These are phyloP conservation scores for Ictalurus punctatus DNA, from an alignment of 2,113 vertebrate species.

Conservation along the genomic window DNA sequence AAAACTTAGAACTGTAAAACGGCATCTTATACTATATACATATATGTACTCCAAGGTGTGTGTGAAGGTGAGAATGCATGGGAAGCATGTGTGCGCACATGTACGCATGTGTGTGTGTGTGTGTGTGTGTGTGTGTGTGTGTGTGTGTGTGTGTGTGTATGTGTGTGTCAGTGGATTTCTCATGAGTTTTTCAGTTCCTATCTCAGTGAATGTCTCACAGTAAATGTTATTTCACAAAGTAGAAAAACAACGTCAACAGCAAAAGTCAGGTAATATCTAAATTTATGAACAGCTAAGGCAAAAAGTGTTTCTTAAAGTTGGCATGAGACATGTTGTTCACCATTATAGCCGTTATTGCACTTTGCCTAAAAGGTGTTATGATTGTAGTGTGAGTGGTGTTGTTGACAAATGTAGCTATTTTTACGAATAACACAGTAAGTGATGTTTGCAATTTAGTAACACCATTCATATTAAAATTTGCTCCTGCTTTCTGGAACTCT, in stretches of 20 bases:
- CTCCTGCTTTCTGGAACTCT: not conserved
- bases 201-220: not conserved
- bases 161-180: not conserved
- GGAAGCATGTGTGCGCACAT: not conserved
- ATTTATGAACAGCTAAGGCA: not conserved
- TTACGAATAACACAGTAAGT: not conserved
- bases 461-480: not conserved
- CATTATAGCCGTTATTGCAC: not conserved
- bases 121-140: not conserved
- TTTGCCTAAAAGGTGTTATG: not conserved
- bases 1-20: not conserved
- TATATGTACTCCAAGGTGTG: not conserved
- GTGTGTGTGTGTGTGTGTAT: not conserved
- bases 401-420: not conserved
- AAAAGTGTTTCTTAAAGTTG: not conserved
- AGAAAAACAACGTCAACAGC: not conserved
- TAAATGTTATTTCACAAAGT: not conserved
- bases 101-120: not conserved
- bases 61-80: not conserved
- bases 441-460: not conserved
- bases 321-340: not conserved
- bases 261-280: not conserved
- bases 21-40: not conserved
- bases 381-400: not conserved
- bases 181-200: conserved; percentile 29